Conservation (phyloP, 1,140 invertebrate genomes). For the Ptiloglossa arizonensis region DNA sequence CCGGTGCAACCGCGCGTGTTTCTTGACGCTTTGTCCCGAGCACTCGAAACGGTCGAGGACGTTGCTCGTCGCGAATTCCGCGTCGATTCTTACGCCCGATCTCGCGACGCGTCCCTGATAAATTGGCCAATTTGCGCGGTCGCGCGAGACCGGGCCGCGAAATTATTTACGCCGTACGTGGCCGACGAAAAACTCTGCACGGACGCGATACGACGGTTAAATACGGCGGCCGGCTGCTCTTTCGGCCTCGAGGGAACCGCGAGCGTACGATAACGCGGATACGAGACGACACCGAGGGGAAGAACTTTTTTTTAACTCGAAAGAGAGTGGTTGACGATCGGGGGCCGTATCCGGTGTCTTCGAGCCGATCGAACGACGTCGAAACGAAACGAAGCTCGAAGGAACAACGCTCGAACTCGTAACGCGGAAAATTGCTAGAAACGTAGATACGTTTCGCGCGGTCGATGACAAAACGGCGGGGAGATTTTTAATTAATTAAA, state of each 20-base stretch:
- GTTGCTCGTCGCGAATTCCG: not conserved
- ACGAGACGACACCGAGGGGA: slow-evolving; percentile 18
- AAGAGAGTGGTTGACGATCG: no score
- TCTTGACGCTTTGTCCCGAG: not conserved
- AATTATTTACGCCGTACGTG: slow-evolving; percentile 17
- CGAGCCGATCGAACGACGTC: no score
- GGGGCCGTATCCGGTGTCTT: no score
- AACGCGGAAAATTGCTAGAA: no score
- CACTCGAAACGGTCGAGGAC: no score
- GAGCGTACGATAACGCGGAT: slow-evolving; percentile 11
- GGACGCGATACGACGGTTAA: slow-evolving; percentile 31
- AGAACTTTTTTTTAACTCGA: not conserved
- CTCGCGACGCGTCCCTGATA: not conserved
- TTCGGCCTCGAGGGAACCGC: slow-evolving; percentile 3
- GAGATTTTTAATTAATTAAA: slow-evolving; percentile 58
- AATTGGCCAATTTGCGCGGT: slow-evolving; percentile 33
- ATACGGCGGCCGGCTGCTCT: slow-evolving; percentile 17
- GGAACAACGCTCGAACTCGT: no score
- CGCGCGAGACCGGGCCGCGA: not conserved
- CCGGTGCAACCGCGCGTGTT: not conserved
- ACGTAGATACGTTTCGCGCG: slow-evolving; percentile 2
- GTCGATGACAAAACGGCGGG: slow-evolving; percentile 7
- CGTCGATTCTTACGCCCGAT: slow-evolving; percentile 12
- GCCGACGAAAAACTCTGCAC: slow-evolving; percentile 42
- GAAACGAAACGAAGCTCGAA: no score